phyloP scores from a whole-genome alignment of 1,140 invertebrate genomes.

The Dysdera silvatica region DNA sequence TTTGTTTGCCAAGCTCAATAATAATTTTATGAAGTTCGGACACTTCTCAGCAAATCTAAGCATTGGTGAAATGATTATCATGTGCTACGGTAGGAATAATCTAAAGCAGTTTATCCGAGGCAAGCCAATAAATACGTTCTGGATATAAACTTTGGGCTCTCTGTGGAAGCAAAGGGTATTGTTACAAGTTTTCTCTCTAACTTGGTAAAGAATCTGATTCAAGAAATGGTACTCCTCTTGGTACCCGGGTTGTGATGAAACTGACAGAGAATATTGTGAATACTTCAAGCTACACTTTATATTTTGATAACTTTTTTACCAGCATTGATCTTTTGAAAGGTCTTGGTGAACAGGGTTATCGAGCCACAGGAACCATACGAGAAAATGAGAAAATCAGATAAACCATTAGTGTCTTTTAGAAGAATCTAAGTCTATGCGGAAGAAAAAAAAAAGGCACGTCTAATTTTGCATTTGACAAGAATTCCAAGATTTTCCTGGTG shows the following conservation, averaged over 20 bases:
- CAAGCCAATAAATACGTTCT: not conserved
- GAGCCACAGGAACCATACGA: not conserved
- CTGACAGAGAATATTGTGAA: not conserved
- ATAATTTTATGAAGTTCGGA: conserved; percentile 12
- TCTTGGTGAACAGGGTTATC: not conserved
- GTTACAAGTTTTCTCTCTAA: not conserved
- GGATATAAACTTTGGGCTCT: not conserved
- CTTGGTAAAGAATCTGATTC: not conserved
- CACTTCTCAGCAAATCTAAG: conserved; percentile 8
- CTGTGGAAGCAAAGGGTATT: not conserved
- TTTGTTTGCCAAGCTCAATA: conserved; percentile 3
- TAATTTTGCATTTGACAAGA: conserved; percentile 12
- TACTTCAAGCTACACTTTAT: not conserved
- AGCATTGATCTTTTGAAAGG: not conserved
- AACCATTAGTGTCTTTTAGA: not conserved
- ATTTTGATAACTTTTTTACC: not conserved
- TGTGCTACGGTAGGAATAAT: conserved; percentile 9
- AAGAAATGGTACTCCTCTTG: conserved; percentile 1
- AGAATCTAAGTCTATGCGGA: conserved; percentile 1
- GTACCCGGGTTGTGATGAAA: not conserved
- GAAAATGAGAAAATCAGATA: not conserved
- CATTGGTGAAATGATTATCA: conserved; percentile 8
- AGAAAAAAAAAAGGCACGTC: not conserved
- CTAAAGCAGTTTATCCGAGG: not conserved
- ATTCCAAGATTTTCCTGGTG: conserved; percentile 1